Percentiles rank a stretch among this genome's conserved stretches.
These are phyloP conservation scores for Malurus elegans DNA, from an alignment of 2,113 vertebrate genomes.

Conservation along the genomic window DNA sequence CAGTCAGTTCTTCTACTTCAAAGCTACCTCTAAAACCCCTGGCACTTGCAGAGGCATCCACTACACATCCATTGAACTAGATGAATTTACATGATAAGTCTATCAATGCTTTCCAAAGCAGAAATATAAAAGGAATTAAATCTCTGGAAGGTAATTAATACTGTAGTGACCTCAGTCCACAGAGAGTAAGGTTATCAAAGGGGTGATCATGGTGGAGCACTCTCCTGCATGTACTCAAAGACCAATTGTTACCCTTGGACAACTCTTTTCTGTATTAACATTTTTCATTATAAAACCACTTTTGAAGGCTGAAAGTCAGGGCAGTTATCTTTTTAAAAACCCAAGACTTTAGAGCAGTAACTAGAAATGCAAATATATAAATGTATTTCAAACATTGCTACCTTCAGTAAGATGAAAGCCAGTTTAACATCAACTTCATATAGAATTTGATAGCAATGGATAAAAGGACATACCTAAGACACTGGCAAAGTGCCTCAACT, in stretches of 20 bases:
- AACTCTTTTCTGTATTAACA: neutral
- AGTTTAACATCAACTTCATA: neutral
- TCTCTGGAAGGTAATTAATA: slow-evolving; percentile 43
- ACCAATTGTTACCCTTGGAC: neutral
- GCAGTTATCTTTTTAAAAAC: neutral
- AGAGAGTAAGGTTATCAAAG: slow-evolving; percentile 6
- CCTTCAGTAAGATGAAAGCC: neutral
- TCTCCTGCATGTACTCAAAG: neutral
- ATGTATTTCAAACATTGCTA: neutral
- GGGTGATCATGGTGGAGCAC: neutral
- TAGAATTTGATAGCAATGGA: neutral
- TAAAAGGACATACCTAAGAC: neutral
- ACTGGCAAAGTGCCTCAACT: neutral
- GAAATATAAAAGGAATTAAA: slow-evolving; percentile 24
- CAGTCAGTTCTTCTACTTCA: slow-evolving; percentile 38
- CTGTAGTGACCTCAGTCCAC: neutral
- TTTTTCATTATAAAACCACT: neutral
- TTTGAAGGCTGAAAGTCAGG: neutral
- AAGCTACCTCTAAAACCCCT: slow-evolving; percentile 12
- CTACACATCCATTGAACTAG: neutral
- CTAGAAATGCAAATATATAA: neutral
- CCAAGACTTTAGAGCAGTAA: neutral
- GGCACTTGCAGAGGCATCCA: slow-evolving; percentile 17
- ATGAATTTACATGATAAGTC: neutral
- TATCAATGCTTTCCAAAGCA: neutral